phyloP scores from a whole-genome alignment of 1,140 invertebrate genomes.

The Pseudomyrmex flavicornis region DNA sequence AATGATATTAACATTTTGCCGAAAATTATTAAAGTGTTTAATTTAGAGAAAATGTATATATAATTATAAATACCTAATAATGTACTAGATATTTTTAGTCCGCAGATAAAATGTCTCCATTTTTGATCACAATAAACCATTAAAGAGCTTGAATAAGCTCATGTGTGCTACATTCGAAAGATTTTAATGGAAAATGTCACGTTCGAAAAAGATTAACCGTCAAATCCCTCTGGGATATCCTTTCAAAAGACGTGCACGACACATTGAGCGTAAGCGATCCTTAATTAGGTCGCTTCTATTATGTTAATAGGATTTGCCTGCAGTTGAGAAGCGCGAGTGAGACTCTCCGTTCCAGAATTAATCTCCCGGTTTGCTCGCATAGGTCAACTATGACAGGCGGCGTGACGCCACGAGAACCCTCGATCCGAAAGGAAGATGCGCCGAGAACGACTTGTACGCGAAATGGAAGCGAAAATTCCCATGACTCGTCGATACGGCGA shows the following conservation, averaged over 20 bases:
- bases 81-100: neutral
- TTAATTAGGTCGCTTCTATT: constrained; percentile 55
- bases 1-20: neutral
- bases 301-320: constrained; percentile 54
- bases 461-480: constrained; percentile 62
- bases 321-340: constrained; percentile 1
- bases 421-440: constrained; percentile 26
- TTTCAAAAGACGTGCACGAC: constrained; percentile 40
- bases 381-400: constrained; percentile 36
- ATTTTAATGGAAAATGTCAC: constrained; percentile 42
- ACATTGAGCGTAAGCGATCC: constrained; percentile 38
- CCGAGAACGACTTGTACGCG: constrained; percentile 10
- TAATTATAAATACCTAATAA: too few relatives aligned
- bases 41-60: too few relatives aligned
- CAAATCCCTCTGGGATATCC: constrained; percentile 23
- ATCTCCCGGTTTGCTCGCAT: constrained; percentile 13
- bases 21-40: neutral
- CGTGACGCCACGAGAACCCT: constrained; percentile 41
- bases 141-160: constrained; percentile 14
- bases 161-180: constrained; percentile 17
- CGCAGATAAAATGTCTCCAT: neutral
- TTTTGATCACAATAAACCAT: neutral
- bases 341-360: constrained; percentile 18
- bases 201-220: constrained; percentile 29
- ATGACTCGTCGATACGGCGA: constrained; percentile 39